These are phyloP conservation scores for Strigamia maritima DNA, from an alignment of 2,888 invertebrate species.

Conservation along the genomic window DNA sequence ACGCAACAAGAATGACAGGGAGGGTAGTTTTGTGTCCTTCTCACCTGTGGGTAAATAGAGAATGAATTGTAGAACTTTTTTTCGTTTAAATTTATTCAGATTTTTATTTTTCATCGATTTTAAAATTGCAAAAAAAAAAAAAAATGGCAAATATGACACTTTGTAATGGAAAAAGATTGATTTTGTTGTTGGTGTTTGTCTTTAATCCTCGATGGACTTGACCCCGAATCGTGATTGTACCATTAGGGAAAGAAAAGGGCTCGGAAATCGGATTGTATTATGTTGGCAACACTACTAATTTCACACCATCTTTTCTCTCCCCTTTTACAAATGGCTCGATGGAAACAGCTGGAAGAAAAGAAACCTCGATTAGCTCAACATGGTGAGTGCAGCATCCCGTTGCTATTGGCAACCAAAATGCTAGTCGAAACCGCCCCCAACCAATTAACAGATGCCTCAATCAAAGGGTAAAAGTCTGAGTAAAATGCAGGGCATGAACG, in stretches of 20 bases:
- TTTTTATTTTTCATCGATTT: background rate
- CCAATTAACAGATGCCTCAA: conserved; percentile 34
- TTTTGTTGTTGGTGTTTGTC: background rate
- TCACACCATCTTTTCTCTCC: conserved; percentile 32
- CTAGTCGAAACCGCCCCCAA: conserved; percentile 17
- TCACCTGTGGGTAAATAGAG: conserved; percentile 28
- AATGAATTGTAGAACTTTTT: background rate
- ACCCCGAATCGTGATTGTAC: conserved; percentile 22
- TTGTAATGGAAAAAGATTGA: background rate
- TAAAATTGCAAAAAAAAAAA: background rate
- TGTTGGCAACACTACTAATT: conserved; percentile 27
- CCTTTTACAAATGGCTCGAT: conserved; percentile 32
- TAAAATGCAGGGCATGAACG: conserved; percentile 10
- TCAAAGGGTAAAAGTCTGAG: conserved; percentile 28
- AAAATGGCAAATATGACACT: background rate
- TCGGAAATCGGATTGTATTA: conserved; percentile 26
- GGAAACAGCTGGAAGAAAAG: conserved; percentile 34
- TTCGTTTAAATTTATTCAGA: background rate
- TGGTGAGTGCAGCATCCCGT: conserved; percentile 30
- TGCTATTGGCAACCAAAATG: conserved; percentile 15
- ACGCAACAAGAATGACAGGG: conserved; percentile 30
- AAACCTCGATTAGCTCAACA: conserved; percentile 34
- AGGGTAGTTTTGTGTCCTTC: conserved; percentile 25
- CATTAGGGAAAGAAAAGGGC: conserved; percentile 25
- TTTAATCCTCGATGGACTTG: conserved; percentile 25